phyloP scores from a whole-genome alignment of 2,888 invertebrate species.

The Drosophila infuscata region DNA sequence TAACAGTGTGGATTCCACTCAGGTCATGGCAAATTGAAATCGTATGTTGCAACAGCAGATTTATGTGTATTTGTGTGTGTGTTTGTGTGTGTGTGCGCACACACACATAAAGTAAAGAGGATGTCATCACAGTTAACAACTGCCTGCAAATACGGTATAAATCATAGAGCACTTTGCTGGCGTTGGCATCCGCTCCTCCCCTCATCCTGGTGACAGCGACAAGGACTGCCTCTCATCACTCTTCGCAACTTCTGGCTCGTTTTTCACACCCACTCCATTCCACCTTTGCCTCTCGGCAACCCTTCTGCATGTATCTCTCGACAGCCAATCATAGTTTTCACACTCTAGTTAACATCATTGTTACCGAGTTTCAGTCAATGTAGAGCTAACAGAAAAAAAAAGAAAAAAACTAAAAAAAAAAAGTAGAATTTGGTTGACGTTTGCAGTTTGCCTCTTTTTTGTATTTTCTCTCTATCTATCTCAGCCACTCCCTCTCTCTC shows the following conservation, averaged over 20 bases:
- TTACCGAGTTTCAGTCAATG: constrained; percentile 71
- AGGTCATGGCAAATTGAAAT: constrained; percentile 25
- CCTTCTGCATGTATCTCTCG: constrained; percentile 43
- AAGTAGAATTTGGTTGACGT: constrained; percentile 58
- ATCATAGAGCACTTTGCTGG: constrained; percentile 62
- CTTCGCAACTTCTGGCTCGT: not conserved
- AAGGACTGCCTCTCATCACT: constrained; percentile 44
- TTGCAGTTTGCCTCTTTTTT: constrained; percentile 66
- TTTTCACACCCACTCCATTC: not conserved
- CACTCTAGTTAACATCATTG: constrained; percentile 82
- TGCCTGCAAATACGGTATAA: constrained; percentile 59
- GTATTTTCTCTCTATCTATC: constrained; percentile 1
- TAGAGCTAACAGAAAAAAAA: constrained; percentile 34
- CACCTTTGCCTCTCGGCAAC: not conserved
- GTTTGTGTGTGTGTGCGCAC: not conserved
- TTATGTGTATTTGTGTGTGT: not conserved
- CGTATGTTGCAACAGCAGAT: constrained; percentile 22
- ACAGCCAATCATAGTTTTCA: constrained; percentile 81
- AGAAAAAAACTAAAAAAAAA: constrained; percentile 10
- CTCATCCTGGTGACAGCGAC: constrained; percentile 24
- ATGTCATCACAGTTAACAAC: constrained; percentile 19
- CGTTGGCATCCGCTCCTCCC: constrained; percentile 19
- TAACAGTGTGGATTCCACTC: not conserved
- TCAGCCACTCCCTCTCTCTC: not conserved
- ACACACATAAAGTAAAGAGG: constrained; percentile 14